Evolutionary conservation across 2,113 vertebrate genomes (phyloP).

Genomic region (Dromaius novaehollandiae): DNA sequence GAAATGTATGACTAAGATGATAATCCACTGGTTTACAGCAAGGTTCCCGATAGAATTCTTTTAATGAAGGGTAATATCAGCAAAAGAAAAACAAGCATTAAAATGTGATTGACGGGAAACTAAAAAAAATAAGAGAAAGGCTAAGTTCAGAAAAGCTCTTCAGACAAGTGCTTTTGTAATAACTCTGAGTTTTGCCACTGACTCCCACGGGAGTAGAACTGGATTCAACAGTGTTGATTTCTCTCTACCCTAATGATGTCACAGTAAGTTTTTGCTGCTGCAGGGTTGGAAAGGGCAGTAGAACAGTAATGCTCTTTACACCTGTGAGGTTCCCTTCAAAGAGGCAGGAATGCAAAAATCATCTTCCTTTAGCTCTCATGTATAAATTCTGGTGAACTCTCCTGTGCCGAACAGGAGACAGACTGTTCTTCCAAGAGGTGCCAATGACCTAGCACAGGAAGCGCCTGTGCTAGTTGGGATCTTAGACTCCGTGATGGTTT

Average conservation of each 20-base stretch:
- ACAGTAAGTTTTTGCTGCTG: accelerated
- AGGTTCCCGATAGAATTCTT: neutral
- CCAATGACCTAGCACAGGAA: neutral
- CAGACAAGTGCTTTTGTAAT: neutral
- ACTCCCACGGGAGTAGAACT: neutral
- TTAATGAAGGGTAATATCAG: neutral
- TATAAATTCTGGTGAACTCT: neutral
- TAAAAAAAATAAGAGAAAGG: neutral
- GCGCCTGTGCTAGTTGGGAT: neutral
- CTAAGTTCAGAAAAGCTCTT: neutral
- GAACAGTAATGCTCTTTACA: neutral
- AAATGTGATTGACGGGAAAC: neutral
- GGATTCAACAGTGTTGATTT: neutral
- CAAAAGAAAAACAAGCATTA: neutral
- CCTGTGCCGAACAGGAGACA: neutral
- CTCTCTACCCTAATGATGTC: neutral
- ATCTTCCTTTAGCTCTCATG: neutral
- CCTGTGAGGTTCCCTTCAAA: neutral
- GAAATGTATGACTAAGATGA: neutral
- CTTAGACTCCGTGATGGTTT: neutral
- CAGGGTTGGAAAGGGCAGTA: neutral
- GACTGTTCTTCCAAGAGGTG: slow-evolving; percentile 35
- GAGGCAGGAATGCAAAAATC: neutral
- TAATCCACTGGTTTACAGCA: neutral
- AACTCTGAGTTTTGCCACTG: neutral